These are phyloP conservation scores for Cryptomyrus ogoouensis DNA, from an alignment of 2,113 vertebrate species.

Conservation along the genomic window DNA sequence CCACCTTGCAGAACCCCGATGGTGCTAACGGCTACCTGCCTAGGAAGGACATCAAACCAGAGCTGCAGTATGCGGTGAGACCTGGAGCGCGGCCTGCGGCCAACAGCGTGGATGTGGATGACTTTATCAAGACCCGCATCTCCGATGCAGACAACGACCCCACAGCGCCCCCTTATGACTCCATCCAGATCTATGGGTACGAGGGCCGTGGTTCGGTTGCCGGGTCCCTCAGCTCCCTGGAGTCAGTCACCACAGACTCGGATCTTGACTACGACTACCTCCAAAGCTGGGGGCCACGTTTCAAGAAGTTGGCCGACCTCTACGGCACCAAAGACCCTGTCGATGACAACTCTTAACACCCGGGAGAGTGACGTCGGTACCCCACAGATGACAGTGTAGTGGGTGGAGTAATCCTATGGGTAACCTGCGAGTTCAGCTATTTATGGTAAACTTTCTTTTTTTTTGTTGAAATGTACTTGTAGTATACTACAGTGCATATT, in stretches of 20 bases:
- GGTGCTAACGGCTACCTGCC: conserved; percentile 93
- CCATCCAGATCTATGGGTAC: conserved; percentile 98
- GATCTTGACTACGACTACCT: conserved; percentile 99
- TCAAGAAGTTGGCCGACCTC: conserved; percentile 98
- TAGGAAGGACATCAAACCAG: conserved; percentile 94
- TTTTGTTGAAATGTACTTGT: conserved; percentile 38
- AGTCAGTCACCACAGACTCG: conserved; percentile 93
- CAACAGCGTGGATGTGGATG: conserved; percentile 89
- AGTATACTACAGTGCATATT: conserved; percentile 31
- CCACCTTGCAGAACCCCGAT: conserved; percentile 92
- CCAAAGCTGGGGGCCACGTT: conserved; percentile 97
- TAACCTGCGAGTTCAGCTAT: conserved; percentile 41
- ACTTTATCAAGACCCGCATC: conserved; percentile 93
- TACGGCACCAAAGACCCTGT: conserved; percentile 97
- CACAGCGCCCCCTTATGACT: conserved; percentile 92
- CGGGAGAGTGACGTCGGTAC: conserved; percentile 14
- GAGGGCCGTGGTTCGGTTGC: conserved; percentile 91
- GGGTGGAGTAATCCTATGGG: conserved; percentile 46
- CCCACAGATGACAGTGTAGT: conserved; percentile 37
- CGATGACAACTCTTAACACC: conserved; percentile 87
- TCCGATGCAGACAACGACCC: conserved; percentile 90
- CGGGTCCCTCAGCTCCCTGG: conserved; percentile 90
- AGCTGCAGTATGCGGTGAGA: conserved; percentile 79
- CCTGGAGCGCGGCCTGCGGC: conserved; percentile 75
- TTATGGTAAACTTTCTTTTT: conserved; percentile 41